Percentiles rank a stretch among this genome's conserved stretches.
Conservation (phyloP, 2,113 vertebrate genomes). For the Tinamus guttatus region DNA sequence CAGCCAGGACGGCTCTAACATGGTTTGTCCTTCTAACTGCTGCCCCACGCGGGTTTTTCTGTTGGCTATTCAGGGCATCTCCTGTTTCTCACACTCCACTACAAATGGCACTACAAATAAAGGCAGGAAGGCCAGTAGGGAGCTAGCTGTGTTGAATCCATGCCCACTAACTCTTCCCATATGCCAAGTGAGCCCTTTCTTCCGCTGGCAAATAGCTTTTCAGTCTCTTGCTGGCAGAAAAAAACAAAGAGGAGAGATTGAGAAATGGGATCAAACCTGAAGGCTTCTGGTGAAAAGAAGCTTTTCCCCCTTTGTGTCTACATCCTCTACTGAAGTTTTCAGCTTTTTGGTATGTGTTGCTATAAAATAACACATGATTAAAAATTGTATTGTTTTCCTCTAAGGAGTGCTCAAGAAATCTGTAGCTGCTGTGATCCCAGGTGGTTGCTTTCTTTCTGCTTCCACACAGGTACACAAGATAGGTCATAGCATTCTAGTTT, state of each 20-base stretch:
- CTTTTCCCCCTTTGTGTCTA: background rate
- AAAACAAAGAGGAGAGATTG: slow-evolving; percentile 8
- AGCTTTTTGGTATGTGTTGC: background rate
- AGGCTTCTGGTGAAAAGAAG: background rate
- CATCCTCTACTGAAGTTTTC: background rate
- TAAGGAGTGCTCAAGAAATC: background rate
- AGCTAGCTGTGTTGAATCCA: background rate
- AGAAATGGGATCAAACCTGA: background rate
- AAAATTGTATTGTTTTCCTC: slow-evolving; percentile 1
- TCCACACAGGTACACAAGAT: background rate
- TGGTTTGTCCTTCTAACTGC: background rate
- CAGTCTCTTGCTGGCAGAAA: background rate
- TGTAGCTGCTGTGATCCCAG: background rate
- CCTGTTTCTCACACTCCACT: background rate
- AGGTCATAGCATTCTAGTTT: background rate
- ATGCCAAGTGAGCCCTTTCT: background rate
- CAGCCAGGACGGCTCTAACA: slow-evolving; percentile 17
- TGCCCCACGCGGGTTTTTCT: background rate
- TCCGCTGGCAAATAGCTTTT: background rate
- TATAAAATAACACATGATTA: background rate
- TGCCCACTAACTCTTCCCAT: background rate
- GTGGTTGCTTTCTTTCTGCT: background rate
- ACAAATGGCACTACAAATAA: background rate
- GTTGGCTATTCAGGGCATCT: background rate
- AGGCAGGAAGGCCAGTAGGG: background rate